phyloP scores from a whole-genome alignment of 2,888 invertebrate species.

The Orchestes rusci region DNA sequence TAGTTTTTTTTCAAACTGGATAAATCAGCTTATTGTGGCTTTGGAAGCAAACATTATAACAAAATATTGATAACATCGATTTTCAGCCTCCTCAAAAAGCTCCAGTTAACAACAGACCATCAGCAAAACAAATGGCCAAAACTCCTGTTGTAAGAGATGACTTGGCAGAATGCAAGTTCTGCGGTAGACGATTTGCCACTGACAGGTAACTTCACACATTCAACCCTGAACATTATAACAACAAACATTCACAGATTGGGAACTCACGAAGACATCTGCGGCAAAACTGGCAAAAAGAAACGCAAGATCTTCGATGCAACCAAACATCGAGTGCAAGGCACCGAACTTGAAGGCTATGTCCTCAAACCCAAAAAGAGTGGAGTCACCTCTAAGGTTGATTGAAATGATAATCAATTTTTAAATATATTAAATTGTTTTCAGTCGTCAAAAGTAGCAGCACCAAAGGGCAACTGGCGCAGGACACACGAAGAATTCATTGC shows the following conservation, averaged over 20 bases:
- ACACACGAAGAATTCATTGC: conserved; percentile 92
- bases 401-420: not conserved
- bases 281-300: conserved; percentile 69
- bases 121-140: conserved; percentile 33
- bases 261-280: conserved; percentile 81
- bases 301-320: conserved; percentile 88
- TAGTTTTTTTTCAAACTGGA: no score
- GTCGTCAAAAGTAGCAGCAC: conserved; percentile 11
- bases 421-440: not conserved
- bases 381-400: not conserved
- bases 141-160: conserved; percentile 41
- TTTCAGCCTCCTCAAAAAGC: conserved; percentile 22
- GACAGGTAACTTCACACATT: no score
- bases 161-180: conserved; percentile 59
- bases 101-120: conserved; percentile 33
- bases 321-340: conserved; percentile 84
- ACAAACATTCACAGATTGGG: no score
- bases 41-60: no score
- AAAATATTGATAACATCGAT: no score
- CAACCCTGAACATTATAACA: no score
- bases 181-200: conserved; percentile 71
- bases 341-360: conserved; percentile 76
- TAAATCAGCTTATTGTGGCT: no score
- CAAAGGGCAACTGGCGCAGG: conserved; percentile 73
- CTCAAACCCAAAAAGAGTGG: conserved; percentile 38